Conservation (phyloP, 2,888 invertebrate genomes). For the Xestia rhomboidea region DNA sequence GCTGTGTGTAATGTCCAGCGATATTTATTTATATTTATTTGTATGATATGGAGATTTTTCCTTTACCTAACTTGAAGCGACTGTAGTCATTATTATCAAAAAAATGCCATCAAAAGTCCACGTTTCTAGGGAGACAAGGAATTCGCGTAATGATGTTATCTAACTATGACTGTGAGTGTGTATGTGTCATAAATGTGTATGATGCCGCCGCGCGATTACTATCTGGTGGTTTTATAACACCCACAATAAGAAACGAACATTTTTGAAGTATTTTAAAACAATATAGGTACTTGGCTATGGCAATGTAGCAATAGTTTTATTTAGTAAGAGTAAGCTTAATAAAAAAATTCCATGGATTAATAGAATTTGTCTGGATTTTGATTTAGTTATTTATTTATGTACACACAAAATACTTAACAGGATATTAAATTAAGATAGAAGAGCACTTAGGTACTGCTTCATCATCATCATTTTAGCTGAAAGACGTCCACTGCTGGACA, state of each 20-base stretch:
- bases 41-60: no score
- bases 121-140: conserved; percentile 22
- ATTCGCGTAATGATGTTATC: conserved; percentile 47
- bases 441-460: no score
- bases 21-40: no score
- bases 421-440: no score
- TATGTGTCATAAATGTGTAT: not conserved
- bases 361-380: not conserved
- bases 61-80: no score
- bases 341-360: not conserved
- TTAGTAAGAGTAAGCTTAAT: not conserved
- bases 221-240: conserved; percentile 25
- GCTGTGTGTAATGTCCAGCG: no score
- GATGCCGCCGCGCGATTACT: conserved; percentile 32
- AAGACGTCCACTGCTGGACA: no score
- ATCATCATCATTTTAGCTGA: no score
- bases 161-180: not conserved
- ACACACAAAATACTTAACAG: no score
- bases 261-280: not conserved
- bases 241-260: not conserved
- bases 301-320: not conserved
- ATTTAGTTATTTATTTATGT: no score
- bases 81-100: conserved; percentile 23
- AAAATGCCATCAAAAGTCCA: conserved; percentile 18
- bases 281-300: no score